Conservation (phyloP, 2,113 vertebrate genomes). For the Pithys albifrons region DNA sequence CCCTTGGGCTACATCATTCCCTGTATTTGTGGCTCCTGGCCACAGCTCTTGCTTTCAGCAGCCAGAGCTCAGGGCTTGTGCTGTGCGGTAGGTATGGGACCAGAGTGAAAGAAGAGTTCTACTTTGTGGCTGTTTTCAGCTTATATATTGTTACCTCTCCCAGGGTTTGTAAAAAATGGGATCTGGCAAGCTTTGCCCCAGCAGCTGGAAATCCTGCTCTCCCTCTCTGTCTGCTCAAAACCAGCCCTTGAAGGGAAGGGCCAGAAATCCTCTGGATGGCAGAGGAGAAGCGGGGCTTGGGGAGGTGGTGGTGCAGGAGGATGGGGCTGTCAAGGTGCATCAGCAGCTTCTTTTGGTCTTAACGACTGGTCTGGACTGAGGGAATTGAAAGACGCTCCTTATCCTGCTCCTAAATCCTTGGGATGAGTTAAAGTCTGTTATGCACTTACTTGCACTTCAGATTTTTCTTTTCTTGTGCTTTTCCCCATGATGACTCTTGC, state of each 20-base stretch:
- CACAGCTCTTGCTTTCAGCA: neutral
- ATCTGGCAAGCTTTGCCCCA: neutral
- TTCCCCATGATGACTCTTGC: rapidly evolving
- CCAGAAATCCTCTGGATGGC: neutral
- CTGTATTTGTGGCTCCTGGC: neutral
- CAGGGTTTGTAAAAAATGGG: neutral
- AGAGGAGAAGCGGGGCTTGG: neutral
- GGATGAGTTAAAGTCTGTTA: neutral
- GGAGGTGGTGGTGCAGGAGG: neutral
- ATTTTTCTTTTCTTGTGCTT: neutral
- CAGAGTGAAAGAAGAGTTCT: neutral
- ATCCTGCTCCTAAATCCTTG: neutral
- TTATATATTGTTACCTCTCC: neutral
- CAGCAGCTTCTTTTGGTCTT: neutral
- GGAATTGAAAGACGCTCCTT: neutral
- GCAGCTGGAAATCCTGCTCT: slow-evolving; percentile 22
- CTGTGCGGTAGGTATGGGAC: neutral
- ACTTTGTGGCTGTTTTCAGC: neutral
- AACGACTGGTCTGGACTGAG: rapidly evolving
- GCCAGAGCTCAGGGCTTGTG: neutral
- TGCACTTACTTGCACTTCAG: neutral
- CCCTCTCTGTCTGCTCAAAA: neutral
- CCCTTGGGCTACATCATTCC: slow-evolving; percentile 1
- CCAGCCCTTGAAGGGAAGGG: neutral
- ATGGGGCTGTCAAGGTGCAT: rapidly evolving